These are phyloP conservation scores for Drosophila stalkeri DNA, from an alignment of 2,888 invertebrate genomes.

Conservation along the genomic window DNA sequence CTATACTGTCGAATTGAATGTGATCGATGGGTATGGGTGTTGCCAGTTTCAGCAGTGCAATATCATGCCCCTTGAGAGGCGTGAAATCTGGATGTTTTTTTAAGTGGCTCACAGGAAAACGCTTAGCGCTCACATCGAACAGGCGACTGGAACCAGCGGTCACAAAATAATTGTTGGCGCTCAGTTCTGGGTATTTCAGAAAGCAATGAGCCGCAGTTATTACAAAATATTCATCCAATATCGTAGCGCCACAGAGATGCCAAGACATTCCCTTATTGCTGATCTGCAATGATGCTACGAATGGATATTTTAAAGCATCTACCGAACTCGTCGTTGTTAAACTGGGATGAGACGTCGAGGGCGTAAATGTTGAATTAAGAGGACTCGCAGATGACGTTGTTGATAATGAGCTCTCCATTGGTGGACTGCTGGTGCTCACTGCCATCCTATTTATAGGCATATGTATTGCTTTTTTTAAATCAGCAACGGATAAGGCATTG, in stretches of 20 bases:
- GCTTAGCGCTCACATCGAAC: slow-evolving; percentile 36
- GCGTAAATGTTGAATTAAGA: neutral
- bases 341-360: no score
- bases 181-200: slow-evolving; percentile 12
- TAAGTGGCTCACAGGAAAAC: slow-evolving; percentile 59
- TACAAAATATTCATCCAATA: slow-evolving; percentile 74
- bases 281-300: slow-evolving; percentile 65
- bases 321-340: neutral
- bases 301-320: slow-evolving; percentile 27
- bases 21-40: slow-evolving; percentile 67
- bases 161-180: slow-evolving; percentile 49
- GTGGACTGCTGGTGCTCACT: neutral
- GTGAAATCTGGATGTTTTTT: slow-evolving; percentile 68
- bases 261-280: slow-evolving; percentile 40
- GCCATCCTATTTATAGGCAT: neutral
- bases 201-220: slow-evolving; percentile 83
- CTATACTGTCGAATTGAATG: slow-evolving; percentile 41
- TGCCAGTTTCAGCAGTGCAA: slow-evolving; percentile 72
- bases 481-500: neutral
- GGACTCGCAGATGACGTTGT: neutral
- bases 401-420: neutral
- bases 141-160: slow-evolving; percentile 61
- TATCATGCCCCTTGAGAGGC: slow-evolving; percentile 74
- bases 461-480: neutral
- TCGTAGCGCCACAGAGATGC: slow-evolving; percentile 82